These are phyloP conservation scores for Nomada lathburiana DNA, from an alignment of 2,888 invertebrate species.

Conservation along the genomic window DNA sequence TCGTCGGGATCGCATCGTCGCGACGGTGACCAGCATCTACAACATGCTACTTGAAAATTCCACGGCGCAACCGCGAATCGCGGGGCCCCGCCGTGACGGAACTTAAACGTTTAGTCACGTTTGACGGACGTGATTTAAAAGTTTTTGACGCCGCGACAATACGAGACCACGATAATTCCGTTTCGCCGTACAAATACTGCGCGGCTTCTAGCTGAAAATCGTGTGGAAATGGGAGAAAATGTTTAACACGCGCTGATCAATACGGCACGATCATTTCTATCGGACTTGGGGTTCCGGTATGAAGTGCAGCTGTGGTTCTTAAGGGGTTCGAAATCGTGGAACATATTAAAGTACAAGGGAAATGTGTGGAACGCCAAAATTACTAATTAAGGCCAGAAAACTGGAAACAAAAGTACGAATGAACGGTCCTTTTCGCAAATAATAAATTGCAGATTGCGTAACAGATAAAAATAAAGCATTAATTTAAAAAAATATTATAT, in stretches of 20 bases:
- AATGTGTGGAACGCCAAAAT: too few relatives aligned
- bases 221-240: conserved; percentile 30
- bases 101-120: conserved; percentile 55
- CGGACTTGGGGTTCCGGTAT: too few relatives aligned
- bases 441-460: too few relatives aligned
- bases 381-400: too few relatives aligned
- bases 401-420: too few relatives aligned
- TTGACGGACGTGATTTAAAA: conserved; percentile 53
- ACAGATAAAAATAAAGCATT: too few relatives aligned
- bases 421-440: too few relatives aligned
- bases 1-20: conserved; percentile 5
- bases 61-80: conserved; percentile 26
- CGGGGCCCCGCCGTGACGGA: neutral
- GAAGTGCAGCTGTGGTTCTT: too few relatives aligned
- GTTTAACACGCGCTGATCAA: neutral
- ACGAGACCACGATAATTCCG: conserved; percentile 24
- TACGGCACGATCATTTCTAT: too few relatives aligned
- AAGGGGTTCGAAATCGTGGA: too few relatives aligned
- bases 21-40: conserved; percentile 1
- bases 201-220: conserved; percentile 14
- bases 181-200: conserved; percentile 12
- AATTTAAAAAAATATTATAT: too few relatives aligned
- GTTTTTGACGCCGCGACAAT: conserved; percentile 37
- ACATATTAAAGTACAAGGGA: too few relatives aligned
- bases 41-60: conserved; percentile 42